phyloP scores from a whole-genome alignment of 2,113 vertebrate species.

The Hystrix cristata region DNA sequence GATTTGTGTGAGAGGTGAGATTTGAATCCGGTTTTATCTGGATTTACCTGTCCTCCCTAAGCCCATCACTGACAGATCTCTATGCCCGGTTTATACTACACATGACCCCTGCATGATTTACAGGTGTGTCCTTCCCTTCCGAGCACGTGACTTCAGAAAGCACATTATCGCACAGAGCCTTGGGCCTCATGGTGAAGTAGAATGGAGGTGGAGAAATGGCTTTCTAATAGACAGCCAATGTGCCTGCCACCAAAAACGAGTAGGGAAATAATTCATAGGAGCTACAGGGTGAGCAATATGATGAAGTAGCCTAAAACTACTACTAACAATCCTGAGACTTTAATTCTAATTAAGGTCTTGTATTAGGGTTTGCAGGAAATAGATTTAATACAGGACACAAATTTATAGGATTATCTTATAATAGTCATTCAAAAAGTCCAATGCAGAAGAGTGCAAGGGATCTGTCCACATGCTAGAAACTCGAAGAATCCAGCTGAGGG shows the following conservation, averaged over 20 bases:
- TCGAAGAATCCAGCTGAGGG: no score
- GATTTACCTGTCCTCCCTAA: background rate
- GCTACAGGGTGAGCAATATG: background rate
- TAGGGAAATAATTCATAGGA: background rate
- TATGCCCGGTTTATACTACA: background rate
- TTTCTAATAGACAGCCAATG: background rate
- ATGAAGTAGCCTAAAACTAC: background rate
- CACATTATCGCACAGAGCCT: background rate
- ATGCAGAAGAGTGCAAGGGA: no score
- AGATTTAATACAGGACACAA: no score
- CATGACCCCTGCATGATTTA: no score
- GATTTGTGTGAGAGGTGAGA: background rate
- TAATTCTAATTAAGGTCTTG: background rate
- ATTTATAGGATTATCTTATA: no score
- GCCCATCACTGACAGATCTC: background rate
- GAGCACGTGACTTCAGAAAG: background rate
- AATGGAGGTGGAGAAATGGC: background rate
- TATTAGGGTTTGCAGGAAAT: no score
- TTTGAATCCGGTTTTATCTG: background rate
- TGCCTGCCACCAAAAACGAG: background rate
- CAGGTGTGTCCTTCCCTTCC: background rate
- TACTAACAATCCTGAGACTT: background rate
- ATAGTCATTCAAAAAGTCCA: no score
- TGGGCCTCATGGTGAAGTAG: background rate
- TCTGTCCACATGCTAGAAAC: no score